Percentiles rank a stretch among this genome's conserved stretches.
phyloP scores from a whole-genome alignment of 2,797 vertebrate genomes.

The Pseudochirops cupreus region DNA sequence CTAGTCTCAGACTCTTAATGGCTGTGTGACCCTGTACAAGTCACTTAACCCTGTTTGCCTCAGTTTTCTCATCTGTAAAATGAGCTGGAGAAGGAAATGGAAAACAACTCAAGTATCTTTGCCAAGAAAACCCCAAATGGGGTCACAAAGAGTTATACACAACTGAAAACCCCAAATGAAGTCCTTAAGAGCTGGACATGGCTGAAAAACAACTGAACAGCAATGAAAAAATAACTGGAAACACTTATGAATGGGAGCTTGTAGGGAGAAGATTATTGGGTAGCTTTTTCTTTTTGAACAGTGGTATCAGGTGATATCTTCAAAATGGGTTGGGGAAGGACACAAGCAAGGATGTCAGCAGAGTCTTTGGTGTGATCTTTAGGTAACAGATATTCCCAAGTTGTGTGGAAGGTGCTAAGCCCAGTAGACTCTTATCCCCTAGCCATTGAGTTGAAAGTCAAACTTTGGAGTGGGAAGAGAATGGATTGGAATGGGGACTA shows the following conservation, averaged over 20 bases:
- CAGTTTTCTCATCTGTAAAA: background rate
- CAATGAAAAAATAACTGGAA: background rate
- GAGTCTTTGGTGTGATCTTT: background rate
- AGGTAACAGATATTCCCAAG: background rate
- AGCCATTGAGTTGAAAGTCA: background rate
- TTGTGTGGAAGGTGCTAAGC: background rate
- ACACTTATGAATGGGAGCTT: background rate
- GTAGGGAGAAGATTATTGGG: background rate
- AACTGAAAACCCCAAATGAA: background rate
- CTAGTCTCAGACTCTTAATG: background rate
- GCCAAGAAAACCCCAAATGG: background rate
- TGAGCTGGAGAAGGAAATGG: background rate
- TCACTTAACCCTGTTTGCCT: background rate
- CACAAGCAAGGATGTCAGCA: background rate
- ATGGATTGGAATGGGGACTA: background rate
- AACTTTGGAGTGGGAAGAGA: background rate
- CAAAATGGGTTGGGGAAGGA: background rate
- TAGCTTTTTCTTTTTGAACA: background rate
- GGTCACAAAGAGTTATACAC: background rate
- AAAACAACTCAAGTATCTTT: background rate
- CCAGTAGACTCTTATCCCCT: background rate
- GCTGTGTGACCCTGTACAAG: background rate
- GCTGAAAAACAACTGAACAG: background rate
- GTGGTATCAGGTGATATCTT: background rate
- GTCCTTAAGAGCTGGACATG: background rate